Conservation (phyloP, 2,888 invertebrate species). For the Ectemnius cavifrons region DNA sequence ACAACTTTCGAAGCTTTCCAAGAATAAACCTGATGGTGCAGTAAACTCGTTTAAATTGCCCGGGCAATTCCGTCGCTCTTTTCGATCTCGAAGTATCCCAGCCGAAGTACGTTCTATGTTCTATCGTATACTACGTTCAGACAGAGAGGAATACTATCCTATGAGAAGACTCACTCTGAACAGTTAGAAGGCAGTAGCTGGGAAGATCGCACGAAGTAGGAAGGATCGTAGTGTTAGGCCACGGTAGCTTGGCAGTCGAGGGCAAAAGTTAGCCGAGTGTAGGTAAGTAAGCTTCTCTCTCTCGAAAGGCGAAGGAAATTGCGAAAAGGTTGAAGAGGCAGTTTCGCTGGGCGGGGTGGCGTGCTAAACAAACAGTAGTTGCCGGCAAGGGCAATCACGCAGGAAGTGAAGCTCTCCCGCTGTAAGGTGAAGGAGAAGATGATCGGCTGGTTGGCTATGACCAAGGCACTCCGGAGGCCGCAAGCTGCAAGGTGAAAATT, state of each 20-base stretch:
- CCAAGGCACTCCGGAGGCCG: conserved; percentile 19
- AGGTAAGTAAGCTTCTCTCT: too few relatives aligned
- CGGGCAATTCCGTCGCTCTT: not conserved
- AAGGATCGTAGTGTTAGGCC: too few relatives aligned
- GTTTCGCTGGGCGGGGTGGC: conserved; percentile 69
- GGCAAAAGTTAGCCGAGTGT: too few relatives aligned
- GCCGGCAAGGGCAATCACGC: conserved; percentile 63
- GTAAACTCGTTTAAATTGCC: not conserved
- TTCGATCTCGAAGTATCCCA: not conserved
- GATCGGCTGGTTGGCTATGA: conserved; percentile 37
- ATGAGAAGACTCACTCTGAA: too few relatives aligned
- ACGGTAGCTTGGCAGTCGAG: too few relatives aligned
- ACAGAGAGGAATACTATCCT: too few relatives aligned
- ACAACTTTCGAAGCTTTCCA: not conserved
- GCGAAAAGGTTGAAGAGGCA: conserved; percentile 65
- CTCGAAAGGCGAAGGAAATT: conserved; percentile 50
- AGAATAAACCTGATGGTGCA: not conserved
- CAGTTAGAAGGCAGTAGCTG: too few relatives aligned
- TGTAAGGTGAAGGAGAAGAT: conserved; percentile 25
- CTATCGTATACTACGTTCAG: too few relatives aligned
- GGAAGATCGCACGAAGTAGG: too few relatives aligned
- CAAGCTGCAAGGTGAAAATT: conserved; percentile 58
- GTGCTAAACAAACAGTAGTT: conserved; percentile 76
- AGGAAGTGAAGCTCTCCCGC: conserved; percentile 36
- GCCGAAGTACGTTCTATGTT: not conserved